These are phyloP conservation scores for Pteropus rufus DNA, from an alignment of 2,797 vertebrate genomes.

Conservation along the genomic window DNA sequence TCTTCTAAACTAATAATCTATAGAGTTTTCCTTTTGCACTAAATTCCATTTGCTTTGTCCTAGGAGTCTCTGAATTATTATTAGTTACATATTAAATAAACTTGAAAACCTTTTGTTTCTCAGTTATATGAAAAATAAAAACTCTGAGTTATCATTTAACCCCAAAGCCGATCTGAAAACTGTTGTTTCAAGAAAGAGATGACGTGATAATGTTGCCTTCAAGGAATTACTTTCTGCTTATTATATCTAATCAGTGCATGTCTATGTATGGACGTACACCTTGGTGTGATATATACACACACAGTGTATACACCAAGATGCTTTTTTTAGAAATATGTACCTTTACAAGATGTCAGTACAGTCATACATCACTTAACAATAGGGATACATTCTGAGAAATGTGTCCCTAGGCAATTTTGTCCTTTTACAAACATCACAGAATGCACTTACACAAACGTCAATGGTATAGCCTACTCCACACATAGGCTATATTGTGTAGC, in stretches of 20 bases:
- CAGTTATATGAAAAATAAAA: neutral
- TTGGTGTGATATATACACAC: neutral
- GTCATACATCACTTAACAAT: fast-evolving
- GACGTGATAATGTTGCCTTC: neutral
- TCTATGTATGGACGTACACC: neutral
- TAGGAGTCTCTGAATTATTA: neutral
- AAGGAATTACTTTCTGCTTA: neutral
- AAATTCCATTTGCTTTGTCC: conserved; percentile 14
- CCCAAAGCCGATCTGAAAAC: neutral
- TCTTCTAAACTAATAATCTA: neutral
- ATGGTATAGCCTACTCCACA: neutral
- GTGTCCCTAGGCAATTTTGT: neutral
- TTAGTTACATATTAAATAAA: neutral
- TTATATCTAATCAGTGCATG: neutral
- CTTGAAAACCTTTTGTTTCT: neutral
- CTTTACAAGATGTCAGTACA: neutral
- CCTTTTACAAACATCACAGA: neutral
- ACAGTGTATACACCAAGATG: neutral
- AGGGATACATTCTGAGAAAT: neutral
- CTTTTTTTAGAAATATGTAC: neutral
- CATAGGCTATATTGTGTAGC: neutral
- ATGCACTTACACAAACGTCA: neutral
- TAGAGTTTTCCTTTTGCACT: neutral
- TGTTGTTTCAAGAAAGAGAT: neutral
- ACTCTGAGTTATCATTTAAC: neutral